A percentile compares a stretch with the other conserved stretches of the same genome.
Conservation (phyloP, 1,140 invertebrate genomes). For the Rhizoglyphus robini region DNA sequence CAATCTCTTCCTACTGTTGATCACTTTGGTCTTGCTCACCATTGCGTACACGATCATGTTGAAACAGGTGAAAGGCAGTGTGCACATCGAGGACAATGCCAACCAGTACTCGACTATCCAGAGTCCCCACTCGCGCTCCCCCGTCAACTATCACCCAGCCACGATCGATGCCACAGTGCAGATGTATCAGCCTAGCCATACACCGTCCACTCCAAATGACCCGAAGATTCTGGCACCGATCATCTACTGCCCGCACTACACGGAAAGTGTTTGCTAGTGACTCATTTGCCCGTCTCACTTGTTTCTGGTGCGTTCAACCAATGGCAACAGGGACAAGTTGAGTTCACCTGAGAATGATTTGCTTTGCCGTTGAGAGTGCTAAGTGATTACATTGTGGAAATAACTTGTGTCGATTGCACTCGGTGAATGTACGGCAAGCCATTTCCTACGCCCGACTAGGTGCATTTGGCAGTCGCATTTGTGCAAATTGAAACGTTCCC, state of each 20-base stretch:
- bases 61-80: constrained; percentile 2
- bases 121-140: not conserved
- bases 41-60: not conserved
- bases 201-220: not conserved
- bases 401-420: too few species aligned
- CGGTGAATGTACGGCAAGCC: too few species aligned
- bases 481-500: too few species aligned
- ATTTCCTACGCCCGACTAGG: too few species aligned
- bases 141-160: not conserved
- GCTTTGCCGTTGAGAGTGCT: too few species aligned
- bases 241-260: constrained; percentile 10
- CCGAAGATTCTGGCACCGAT: constrained; percentile 10
- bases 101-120: not conserved
- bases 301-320: too few species aligned
- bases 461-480: too few species aligned
- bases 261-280: constrained; percentile 5
- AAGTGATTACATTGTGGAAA: not conserved
- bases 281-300: too few species aligned
- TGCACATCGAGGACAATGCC: not conserved
- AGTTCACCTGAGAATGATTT: too few species aligned
- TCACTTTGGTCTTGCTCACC: not conserved
- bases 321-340: too few species aligned
- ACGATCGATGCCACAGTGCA: not conserved
- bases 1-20: not conserved
- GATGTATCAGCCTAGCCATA: not conserved